Evolutionary conservation across 1,140 invertebrate genomes (phyloP).

Genomic region (Thaumatotibia leucotreta): DNA sequence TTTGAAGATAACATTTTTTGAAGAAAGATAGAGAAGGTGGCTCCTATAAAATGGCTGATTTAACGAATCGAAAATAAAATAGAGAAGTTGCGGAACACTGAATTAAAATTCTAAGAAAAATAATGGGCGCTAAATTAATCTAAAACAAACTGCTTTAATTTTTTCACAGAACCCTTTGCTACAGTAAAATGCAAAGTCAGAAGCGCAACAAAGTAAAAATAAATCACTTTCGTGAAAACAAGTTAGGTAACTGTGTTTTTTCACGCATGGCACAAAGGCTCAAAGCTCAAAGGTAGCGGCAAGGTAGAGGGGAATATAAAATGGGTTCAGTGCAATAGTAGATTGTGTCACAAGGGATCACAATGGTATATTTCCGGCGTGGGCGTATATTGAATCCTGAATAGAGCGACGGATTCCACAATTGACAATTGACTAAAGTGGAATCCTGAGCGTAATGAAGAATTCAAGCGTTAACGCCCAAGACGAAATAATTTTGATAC

Average conservation of each 20-base stretch:
- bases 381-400: too few relatives aligned
- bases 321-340: background rate
- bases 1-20: too few relatives aligned
- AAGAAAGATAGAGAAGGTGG: too few relatives aligned
- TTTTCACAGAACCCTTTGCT: background rate
- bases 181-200: background rate
- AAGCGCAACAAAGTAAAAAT: slow-evolving; percentile 10
- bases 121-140: background rate
- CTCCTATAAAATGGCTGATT: too few relatives aligned
- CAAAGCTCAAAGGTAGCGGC: slow-evolving; percentile 2
- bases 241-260: slow-evolving; percentile 11
- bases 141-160: background rate
- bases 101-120: background rate
- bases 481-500: too few relatives aligned
- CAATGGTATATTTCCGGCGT: too few relatives aligned
- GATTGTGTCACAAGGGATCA: background rate
- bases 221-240: slow-evolving; percentile 6
- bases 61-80: too few relatives aligned
- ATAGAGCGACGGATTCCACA: too few relatives aligned
- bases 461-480: too few relatives aligned
- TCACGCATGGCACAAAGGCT: slow-evolving; percentile 5
- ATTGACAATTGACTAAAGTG: too few relatives aligned
- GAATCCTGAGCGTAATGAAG: too few relatives aligned
- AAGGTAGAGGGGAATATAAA: background rate
- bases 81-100: too few relatives aligned